phyloP scores from a whole-genome alignment of 2,113 vertebrate genomes.

The Seriola dumerili region DNA sequence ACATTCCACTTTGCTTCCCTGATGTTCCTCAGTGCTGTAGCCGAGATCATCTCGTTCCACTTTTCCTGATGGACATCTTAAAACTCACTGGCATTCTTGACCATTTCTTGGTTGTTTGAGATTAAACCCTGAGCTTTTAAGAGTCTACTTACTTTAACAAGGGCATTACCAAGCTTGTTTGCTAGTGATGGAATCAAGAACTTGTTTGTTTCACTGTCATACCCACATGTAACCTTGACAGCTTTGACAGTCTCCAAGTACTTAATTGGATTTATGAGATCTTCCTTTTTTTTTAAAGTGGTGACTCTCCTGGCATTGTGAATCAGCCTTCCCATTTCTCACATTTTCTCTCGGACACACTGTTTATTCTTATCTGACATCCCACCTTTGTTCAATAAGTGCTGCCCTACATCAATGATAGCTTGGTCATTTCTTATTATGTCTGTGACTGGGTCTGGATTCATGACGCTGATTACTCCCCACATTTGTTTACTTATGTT shows the following conservation, averaged over 20 bases:
- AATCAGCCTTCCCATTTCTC: conserved; percentile 60
- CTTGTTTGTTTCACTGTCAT: conserved; percentile 35
- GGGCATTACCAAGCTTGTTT: conserved; percentile 55
- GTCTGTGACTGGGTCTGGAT: conserved; percentile 40
- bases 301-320: conserved; percentile 34
- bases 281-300: conserved; percentile 46
- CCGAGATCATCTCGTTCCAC: conserved; percentile 59
- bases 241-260: conserved; percentile 58
- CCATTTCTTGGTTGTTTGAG: too few species aligned
- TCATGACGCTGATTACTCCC: conserved; percentile 59
- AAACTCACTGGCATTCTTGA: conserved; percentile 34
- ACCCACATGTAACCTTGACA: conserved; percentile 53
- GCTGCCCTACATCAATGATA: conserved; percentile 51
- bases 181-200: conserved; percentile 61
- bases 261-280: conserved; percentile 50
- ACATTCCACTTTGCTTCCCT: conserved; percentile 50
- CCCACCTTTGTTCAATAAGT: conserved; percentile 63
- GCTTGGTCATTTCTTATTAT: conserved; percentile 47
- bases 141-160: conserved; percentile 61
- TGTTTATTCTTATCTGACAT: conserved; percentile 53
- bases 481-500: conserved; percentile 42
- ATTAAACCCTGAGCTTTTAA: conserved; percentile 31
- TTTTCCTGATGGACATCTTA: conserved; percentile 38
- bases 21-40: conserved; percentile 53
- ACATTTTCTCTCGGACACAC: conserved; percentile 47